These are phyloP conservation scores for Athene noctua DNA, from an alignment of 2,113 vertebrate species.

Conservation along the genomic window DNA sequence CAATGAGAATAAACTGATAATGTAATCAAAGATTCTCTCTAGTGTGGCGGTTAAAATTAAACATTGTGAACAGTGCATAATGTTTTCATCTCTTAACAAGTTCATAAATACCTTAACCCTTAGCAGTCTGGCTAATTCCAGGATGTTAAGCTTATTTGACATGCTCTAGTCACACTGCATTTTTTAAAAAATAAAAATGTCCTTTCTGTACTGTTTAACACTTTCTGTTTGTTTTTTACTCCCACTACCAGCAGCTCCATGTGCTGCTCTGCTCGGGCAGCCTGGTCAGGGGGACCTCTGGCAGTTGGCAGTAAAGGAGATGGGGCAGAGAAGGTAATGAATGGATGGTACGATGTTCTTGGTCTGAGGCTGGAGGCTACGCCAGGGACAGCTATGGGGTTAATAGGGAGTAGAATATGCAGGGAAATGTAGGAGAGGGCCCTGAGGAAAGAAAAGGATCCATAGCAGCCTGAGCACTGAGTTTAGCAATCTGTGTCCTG, in stretches of 20 bases:
- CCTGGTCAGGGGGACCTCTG: neutral
- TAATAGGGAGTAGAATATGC: neutral
- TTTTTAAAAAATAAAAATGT: neutral
- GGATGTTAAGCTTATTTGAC: neutral
- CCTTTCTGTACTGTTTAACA: neutral
- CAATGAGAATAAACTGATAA: conserved; percentile 42
- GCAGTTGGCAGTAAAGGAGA: neutral
- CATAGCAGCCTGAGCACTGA: neutral
- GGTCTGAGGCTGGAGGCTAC: neutral
- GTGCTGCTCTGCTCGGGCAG: neutral
- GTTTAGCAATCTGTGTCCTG: neutral
- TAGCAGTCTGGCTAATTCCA: neutral
- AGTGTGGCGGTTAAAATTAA: conserved; percentile 15
- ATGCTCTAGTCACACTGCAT: neutral
- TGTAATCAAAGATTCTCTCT: conserved; percentile 45
- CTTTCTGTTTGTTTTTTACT: neutral
- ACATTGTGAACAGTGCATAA: conserved; percentile 10
- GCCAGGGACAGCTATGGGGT: neutral
- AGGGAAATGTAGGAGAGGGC: neutral
- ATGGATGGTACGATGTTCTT: neutral
- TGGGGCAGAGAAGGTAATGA: neutral
- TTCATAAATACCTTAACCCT: conserved; percentile 30
- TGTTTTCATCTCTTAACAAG: conserved; percentile 14
- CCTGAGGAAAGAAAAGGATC: neutral
- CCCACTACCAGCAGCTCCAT: neutral